Base-by-base conservation (phyloP, 2,888 invertebrate genomes). In the Atrina japonica region DNA sequence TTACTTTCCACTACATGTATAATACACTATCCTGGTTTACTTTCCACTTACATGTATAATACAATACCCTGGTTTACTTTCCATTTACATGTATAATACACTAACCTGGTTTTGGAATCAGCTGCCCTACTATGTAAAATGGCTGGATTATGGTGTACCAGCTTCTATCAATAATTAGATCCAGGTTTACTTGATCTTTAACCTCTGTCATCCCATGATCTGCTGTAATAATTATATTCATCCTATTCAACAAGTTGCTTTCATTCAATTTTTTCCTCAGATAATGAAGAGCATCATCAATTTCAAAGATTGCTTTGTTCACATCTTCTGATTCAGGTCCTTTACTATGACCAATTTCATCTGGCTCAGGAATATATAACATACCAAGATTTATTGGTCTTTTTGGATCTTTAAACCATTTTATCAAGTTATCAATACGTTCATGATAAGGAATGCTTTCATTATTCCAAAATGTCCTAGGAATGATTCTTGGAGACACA, bases 341-440 rank as follows among this genome's bases (percentile, higher is more conserved):
- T 82, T 91, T 92, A 0, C 83, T 89, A 88, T 95, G 95, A 0
- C 93, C 93, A 68, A 82, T 75, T 27, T 92, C 91, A 89, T 95
- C 95, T 0, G 95, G 95, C 81, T 94, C 93, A 78, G 94, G 93
- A 81, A 94, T 92, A 83, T 95, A 95, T 47, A 94, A 65, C 89
- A 94, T 91, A 1, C 94, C 93, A 65, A 95, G 90, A 91, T 95
- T 95, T 0, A 94, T 93, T 7, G 94, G 94, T 18, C 23, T 59
- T 23, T 76, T 71, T 25, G 80, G 60, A n/a, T 74, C 66, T 7
- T 78, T 70, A 65, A 89, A 85, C 88, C 88, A 88, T 6, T 79
- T 56, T 9, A 88, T 70, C 14, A 86, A 47, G 6, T 65, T 66
- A 63, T 87, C 83, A 3, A 87, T 75, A 43, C 85, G 73, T 18